These are phyloP conservation scores for Drosophila simulans DNA, from an alignment of 1,140 invertebrate species.

Conservation along the genomic window DNA sequence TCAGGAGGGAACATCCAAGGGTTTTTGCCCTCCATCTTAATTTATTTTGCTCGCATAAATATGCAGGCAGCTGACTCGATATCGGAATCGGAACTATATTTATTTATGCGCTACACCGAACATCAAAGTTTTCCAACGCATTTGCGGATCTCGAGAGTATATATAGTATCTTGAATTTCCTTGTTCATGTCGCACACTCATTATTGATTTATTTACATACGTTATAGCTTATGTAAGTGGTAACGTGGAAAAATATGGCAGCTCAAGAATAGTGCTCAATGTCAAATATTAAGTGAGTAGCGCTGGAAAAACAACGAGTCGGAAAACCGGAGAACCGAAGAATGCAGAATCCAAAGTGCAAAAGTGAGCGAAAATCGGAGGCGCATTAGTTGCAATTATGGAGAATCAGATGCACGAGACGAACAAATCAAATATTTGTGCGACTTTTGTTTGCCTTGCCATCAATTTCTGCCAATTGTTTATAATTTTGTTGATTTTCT, in stretches of 20 bases:
- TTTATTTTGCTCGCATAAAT: constrained; percentile 25
- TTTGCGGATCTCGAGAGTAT: too few species aligned
- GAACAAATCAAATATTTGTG: constrained; percentile 73
- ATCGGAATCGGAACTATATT: constrained; percentile 21
- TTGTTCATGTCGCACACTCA: background rate
- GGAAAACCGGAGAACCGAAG: constrained; percentile 51
- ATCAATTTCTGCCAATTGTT: constrained; percentile 81
- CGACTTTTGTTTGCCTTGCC: constrained; percentile 76
- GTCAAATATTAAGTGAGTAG: constrained; percentile 59
- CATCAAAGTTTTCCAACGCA: too few species aligned
- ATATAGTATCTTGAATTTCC: background rate
- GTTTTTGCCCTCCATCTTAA: constrained; percentile 5
- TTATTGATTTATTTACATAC: constrained; percentile 54
- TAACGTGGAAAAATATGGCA: constrained; percentile 35
- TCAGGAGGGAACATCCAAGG: constrained; percentile 34
- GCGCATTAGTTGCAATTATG: constrained; percentile 75
- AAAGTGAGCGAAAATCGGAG: constrained; percentile 50
- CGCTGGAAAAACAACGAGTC: constrained; percentile 24
- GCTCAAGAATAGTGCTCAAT: constrained; percentile 26
- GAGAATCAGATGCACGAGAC: constrained; percentile 70
- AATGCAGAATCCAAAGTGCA: constrained; percentile 45
- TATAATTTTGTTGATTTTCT: constrained; percentile 62
- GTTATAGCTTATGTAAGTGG: constrained; percentile 37
- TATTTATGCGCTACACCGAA: background rate
- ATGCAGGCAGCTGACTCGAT: constrained; percentile 31